These are phyloP conservation scores for Pongo pygmaeus DNA, from an alignment of 2,113 vertebrate genomes.

Conservation along the genomic window DNA sequence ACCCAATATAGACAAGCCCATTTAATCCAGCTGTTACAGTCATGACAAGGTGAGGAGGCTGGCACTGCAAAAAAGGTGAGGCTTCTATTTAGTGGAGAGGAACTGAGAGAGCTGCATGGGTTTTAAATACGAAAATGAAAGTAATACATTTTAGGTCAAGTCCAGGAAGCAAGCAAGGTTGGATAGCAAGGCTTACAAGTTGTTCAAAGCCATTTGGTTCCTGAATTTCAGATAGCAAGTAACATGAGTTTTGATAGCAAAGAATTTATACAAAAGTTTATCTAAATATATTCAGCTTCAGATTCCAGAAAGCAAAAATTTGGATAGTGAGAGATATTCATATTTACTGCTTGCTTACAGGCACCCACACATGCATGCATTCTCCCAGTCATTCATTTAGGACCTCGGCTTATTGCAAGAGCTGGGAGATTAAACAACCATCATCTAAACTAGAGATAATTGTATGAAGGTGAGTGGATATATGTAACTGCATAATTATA, in stretches of 20 bases:
- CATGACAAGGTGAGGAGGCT: not conserved
- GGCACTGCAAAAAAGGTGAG: not conserved
- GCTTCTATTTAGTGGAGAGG: not conserved
- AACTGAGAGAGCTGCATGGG: not conserved
- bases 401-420: not conserved
- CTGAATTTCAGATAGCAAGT: not conserved
- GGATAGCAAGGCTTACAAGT: not conserved
- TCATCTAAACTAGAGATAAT: not conserved
- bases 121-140: not conserved
- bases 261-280: not conserved
- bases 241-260: not conserved
- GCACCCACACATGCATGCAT: not conserved
- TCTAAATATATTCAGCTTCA: not conserved
- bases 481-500: not conserved
- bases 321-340: not conserved
- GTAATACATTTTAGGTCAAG: not conserved
- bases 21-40: conserved; percentile 74
- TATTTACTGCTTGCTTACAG: not conserved
- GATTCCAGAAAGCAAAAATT: not conserved
- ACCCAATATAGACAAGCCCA: conserved; percentile 91
- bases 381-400: not conserved
- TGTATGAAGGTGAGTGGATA: not conserved
- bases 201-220: not conserved
- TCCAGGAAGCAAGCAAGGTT: not conserved
- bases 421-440: not conserved